Percentiles rank a stretch among this genome's conserved stretches.
Conservation (phyloP, 1,140 invertebrate genomes). For the Portunus trituberculatus region DNA sequence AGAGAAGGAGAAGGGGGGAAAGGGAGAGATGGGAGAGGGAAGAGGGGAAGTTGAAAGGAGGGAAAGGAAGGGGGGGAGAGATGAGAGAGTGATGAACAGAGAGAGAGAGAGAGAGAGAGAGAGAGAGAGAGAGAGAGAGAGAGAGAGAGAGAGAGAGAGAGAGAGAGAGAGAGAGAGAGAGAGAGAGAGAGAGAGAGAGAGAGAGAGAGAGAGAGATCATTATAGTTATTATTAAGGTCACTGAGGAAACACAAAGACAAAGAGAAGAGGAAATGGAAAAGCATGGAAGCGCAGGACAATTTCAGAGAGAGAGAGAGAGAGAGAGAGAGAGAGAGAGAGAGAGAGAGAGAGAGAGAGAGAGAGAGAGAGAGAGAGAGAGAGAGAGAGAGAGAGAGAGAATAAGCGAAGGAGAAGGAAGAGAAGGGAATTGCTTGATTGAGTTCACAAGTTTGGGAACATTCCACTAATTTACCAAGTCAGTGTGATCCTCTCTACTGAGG, state of each 20-base stretch:
- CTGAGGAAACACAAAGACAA: not conserved
- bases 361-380: not conserved
- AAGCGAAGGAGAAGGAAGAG: not conserved
- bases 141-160: constrained; percentile 45
- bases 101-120: not conserved
- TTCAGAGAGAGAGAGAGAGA: too few species aligned
- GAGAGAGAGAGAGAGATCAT: not conserved
- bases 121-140: constrained; percentile 43
- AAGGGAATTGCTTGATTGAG: not conserved
- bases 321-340: not conserved
- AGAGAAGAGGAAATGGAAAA: not conserved
- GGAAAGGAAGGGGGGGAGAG: too few species aligned
- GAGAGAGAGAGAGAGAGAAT: not conserved
- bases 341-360: constrained; percentile 4
- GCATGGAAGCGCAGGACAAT: too few species aligned
- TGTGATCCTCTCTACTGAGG: not conserved
- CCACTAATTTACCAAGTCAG: too few species aligned
- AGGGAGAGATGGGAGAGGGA: too few species aligned
- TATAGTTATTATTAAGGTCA: too few species aligned
- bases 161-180: not conserved
- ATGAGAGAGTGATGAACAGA: too few species aligned
- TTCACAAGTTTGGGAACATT: not conserved
- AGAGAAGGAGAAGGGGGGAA: not conserved
- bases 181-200: not conserved
- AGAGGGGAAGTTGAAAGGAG: too few species aligned